A percentile compares a stretch with the other conserved stretches of the same genome.
These are phyloP conservation scores for Tretioscincus oriximinensis DNA, from an alignment of 2,113 vertebrate species.

Conservation along the genomic window DNA sequence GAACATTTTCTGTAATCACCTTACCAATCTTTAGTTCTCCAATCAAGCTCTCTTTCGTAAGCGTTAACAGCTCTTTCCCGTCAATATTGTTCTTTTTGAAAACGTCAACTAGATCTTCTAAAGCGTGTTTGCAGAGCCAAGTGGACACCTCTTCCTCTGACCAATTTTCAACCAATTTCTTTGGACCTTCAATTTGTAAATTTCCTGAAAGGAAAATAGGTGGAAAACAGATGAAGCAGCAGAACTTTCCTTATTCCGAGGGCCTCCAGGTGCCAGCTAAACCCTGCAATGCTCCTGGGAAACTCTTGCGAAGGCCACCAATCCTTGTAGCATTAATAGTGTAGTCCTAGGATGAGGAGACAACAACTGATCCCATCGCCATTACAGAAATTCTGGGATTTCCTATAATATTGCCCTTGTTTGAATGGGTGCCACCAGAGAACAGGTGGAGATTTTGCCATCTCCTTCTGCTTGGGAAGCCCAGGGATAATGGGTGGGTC, in stretches of 20 bases:
- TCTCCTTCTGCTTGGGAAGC: too few relatives aligned
- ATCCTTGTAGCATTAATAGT: too few relatives aligned
- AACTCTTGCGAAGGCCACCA: too few relatives aligned
- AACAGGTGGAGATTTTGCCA: too few relatives aligned
- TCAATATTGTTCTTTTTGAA: conserved; percentile 87
- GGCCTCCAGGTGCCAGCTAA: too few relatives aligned
- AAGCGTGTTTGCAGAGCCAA: conserved; percentile 78
- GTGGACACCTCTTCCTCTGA: conserved; percentile 84
- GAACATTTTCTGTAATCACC: conserved; percentile 30
- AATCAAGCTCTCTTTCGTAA: conserved; percentile 81
- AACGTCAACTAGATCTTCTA: conserved; percentile 72
- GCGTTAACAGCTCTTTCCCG: conserved; percentile 78
- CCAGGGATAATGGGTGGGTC: too few relatives aligned
- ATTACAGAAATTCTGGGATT: too few relatives aligned
- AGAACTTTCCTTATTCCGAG: neutral
- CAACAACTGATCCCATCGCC: too few relatives aligned
- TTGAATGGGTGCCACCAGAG: too few relatives aligned
- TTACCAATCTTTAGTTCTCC: conserved; percentile 88
- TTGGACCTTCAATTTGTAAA: conserved; percentile 51
- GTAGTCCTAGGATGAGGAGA: too few relatives aligned
- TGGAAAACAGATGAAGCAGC: conserved; percentile 1
- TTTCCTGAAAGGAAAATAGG: conserved; percentile 63
- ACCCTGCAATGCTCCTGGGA: too few relatives aligned
- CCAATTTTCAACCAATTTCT: conserved; percentile 79
- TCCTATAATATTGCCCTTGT: too few relatives aligned